A percentile compares a stretch with the other conserved stretches of the same genome.
phyloP scores from a whole-genome alignment of 1,140 invertebrate species.

The Teleogryllus occipitalis region DNA sequence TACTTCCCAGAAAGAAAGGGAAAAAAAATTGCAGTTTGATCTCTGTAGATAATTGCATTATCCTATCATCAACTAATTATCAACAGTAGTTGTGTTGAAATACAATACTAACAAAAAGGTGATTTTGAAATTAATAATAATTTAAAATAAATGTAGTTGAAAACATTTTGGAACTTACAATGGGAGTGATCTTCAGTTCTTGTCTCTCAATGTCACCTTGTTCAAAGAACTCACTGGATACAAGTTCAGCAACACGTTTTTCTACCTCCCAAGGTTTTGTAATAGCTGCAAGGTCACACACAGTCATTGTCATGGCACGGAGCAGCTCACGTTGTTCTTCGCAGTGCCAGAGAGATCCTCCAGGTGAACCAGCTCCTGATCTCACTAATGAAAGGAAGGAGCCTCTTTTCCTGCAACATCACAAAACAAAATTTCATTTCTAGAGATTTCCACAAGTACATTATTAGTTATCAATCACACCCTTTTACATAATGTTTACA shows the following conservation, averaged over 20 bases:
- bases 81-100: no score
- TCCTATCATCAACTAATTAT: no score
- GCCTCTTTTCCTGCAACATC: conserved; percentile 58
- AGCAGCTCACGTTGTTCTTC: conserved; percentile 70
- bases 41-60: no score
- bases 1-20: no score
- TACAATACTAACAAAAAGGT: no score
- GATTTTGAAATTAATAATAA: no score
- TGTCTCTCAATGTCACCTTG: conserved; percentile 88
- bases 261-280: conserved; percentile 95
- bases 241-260: conserved; percentile 78
- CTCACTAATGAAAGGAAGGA: conserved; percentile 68
- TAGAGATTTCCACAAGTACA: no score
- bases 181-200: conserved; percentile 76
- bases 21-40: not conserved
- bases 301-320: conserved; percentile 92
- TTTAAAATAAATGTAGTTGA: no score
- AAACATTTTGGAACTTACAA: conserved; percentile 49
- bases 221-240: conserved; percentile 92
- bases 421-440: not conserved
- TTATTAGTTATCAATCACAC: no score
- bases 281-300: conserved; percentile 91
- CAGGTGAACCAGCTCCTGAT: conserved; percentile 37
- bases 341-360: conserved; percentile 48
- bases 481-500: no score